Base-by-base conservation (phyloP, 37 sponge, comb jelly and placozoan genomes). In the Agelas oroides region DNA sequence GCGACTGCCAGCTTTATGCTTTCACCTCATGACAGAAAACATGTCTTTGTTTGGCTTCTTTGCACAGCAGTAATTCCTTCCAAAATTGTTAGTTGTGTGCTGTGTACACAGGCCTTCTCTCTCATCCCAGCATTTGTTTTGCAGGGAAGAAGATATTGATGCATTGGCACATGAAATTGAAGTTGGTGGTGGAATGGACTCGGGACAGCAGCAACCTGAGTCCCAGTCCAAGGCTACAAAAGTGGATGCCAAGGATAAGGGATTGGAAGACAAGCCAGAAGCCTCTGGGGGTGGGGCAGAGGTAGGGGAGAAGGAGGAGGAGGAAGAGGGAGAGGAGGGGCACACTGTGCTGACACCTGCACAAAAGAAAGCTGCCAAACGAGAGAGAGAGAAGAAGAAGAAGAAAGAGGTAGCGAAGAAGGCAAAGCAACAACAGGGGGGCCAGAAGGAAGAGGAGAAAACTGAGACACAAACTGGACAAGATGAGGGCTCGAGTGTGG, bases 321-420 rank as follows among this genome's bases (percentile, higher is more conserved):
- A 40, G 13, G 39, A 59, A 23, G 73, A 72, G 39, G 62, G 37
- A 71, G 59, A 59, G 25, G 73, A 60, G 46, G 78, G 59, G 36
- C 61, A 64, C 15, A 79, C 25, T 28, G 79, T 39, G 37, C 36
- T 64, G 65, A 63, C 65, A 37, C 63, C 58, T 13, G 75, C 64
- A 34, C 53, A 89, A 16, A 83, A 83, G 76, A 78, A 79, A 35
- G 81, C 39, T n/a, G 81, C 72, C 16, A 90, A 79, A 30, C 84
- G 80, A 65, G 80, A 84, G 30, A 65, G 72, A 83, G 71, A 77
- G 62, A 76, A 71, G 72, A 46, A 46, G n/a, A 40, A 77, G 67
- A 78, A 81, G 64, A 81, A 76, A 53, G 56, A 79, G 27, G 76
- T 55, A 53, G 53, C 60, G 19, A 58, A 40, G 24, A 78, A 39